A percentile compares a stretch with the other conserved stretches of the same genome.
Conservation (phyloP, 2,888 invertebrate species). For the Dryobotodes eremita region DNA sequence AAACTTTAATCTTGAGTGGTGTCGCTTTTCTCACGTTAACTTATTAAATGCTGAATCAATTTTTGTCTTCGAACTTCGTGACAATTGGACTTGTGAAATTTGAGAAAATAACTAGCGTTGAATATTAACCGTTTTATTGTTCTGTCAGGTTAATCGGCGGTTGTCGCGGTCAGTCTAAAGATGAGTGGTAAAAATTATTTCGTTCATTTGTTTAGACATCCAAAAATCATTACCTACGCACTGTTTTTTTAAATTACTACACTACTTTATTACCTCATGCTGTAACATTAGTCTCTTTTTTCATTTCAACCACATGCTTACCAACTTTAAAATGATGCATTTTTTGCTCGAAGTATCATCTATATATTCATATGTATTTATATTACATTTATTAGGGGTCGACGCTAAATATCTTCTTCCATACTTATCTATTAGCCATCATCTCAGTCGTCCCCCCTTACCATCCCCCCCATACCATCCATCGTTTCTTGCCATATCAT, state of each 20-base stretch:
- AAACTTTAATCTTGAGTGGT: constrained; percentile 73
- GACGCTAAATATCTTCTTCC: not conserved
- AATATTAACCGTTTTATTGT: not conserved
- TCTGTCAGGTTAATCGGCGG: not conserved
- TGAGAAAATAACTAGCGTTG: not conserved
- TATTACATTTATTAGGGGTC: no score
- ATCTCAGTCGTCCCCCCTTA: no score
- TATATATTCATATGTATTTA: no score
- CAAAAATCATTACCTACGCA: not conserved
- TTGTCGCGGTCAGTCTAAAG: no score
- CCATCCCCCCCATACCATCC: no score
- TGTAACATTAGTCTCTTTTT: not conserved
- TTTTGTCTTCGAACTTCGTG: constrained; percentile 59
- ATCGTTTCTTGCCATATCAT: no score
- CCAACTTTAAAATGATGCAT: not conserved
- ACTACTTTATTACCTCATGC: not conserved
- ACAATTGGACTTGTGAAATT: constrained; percentile 46
- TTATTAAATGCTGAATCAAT: constrained; percentile 69
- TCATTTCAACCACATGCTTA: not conserved
- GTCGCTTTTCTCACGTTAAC: constrained; percentile 62
- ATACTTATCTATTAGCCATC: not conserved
- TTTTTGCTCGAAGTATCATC: not conserved
- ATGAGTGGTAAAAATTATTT: fast-evolving
- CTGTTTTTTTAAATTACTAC: not conserved
- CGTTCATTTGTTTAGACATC: not conserved